A percentile compares a stretch with the other conserved stretches of the same genome.
Conservation (phyloP, 37 sponge, comb jelly and placozoan species). For the Crambe crambe region DNA sequence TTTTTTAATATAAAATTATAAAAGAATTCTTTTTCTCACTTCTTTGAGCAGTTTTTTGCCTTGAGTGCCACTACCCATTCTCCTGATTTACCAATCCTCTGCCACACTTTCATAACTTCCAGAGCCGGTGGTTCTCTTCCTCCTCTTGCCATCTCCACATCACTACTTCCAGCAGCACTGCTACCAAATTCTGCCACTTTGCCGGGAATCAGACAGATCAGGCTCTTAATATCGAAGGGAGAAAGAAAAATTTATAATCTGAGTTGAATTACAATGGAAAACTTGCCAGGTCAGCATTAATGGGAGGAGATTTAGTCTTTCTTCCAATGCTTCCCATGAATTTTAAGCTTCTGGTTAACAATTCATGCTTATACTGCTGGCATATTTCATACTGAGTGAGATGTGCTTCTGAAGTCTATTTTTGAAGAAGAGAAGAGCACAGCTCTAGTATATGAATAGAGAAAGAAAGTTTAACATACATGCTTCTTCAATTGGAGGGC, state of each 20-base stretch:
- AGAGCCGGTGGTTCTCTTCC: background rate
- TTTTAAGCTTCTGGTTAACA: background rate
- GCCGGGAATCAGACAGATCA: constrained; percentile 23
- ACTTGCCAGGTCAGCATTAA: constrained; percentile 29
- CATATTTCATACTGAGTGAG: constrained; percentile 17
- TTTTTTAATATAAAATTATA: background rate
- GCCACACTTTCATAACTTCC: constrained; percentile 24
- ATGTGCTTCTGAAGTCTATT: constrained; percentile 28
- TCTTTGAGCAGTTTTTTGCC: constrained; percentile 22
- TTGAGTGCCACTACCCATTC: constrained; percentile 40
- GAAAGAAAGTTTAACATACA: background rate
- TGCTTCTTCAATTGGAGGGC: constrained; percentile 22
- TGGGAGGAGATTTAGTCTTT: background rate
- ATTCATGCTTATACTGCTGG: constrained; percentile 18
- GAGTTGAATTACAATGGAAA: background rate
- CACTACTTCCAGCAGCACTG: background rate
- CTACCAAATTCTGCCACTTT: background rate
- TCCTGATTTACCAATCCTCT: constrained; percentile 33
- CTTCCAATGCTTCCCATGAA: background rate
- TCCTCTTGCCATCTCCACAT: background rate
- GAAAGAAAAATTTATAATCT: too few relatives aligned
- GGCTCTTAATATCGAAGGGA: background rate
- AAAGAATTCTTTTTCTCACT: background rate
- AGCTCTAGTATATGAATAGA: background rate
- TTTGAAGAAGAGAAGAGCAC: background rate